Conservation (phyloP, 2,113 vertebrate genomes). For the Paradisaea rubra region DNA sequence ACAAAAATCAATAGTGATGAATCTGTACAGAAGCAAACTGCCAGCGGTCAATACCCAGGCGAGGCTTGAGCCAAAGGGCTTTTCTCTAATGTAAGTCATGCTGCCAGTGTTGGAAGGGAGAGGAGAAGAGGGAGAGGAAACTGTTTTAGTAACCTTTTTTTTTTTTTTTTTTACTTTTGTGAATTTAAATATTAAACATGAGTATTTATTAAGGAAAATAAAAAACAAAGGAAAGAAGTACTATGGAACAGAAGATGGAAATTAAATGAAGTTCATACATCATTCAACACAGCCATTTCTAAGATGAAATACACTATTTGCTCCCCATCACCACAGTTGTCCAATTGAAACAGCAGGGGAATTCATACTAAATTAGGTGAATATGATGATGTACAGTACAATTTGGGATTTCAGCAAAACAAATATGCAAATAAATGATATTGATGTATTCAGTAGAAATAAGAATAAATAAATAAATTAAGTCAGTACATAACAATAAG, state of each 20-base stretch:
- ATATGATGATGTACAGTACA: neutral
- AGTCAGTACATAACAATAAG: neutral
- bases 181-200: neutral
- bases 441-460: neutral
- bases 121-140: neutral
- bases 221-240: neutral
- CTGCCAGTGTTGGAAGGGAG: neutral
- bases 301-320: neutral
- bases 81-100: neutral
- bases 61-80: neutral
- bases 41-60: neutral
- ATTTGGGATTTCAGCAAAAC: neutral
- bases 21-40: neutral
- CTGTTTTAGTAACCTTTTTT: neutral
- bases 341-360: neutral
- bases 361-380: neutral
- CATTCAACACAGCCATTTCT: neutral
- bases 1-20: neutral
- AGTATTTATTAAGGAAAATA: neutral
- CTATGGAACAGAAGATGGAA: neutral
- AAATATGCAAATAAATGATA: neutral
- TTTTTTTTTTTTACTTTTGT: neutral
- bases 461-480: neutral
- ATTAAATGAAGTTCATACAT: neutral
- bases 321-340: neutral